Conservation (phyloP, 1,140 invertebrate genomes). For the Oncopodura yosiiana region DNA sequence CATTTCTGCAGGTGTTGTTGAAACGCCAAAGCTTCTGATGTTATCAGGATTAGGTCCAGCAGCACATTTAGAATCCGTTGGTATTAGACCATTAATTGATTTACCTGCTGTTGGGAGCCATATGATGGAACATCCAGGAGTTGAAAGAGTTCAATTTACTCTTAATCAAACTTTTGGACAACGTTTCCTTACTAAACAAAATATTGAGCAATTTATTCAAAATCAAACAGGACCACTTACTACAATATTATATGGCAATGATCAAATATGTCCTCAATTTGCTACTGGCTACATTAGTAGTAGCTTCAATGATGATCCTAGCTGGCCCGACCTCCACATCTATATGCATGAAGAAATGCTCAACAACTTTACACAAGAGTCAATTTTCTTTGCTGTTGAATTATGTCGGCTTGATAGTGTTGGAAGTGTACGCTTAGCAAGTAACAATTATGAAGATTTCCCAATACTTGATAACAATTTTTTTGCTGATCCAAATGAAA, state of each 20-base stretch:
- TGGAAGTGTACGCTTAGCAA: not conserved
- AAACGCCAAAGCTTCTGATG: conserved; percentile 67
- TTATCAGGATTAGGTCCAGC: conserved; percentile 70
- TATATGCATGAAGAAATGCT: conserved; percentile 1
- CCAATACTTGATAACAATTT: conserved; percentile 2
- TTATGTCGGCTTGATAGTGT: not conserved
- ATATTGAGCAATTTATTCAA: not conserved
- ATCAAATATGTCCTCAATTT: not conserved
- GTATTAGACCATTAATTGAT: conserved; percentile 38
- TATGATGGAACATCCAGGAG: conserved; percentile 74
- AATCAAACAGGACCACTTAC: conserved; percentile 10
- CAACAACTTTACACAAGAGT: not conserved
- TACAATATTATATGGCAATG: too few relatives aligned
- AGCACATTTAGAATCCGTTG: conserved; percentile 58
- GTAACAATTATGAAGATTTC: not conserved
- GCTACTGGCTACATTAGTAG: conserved; percentile 3
- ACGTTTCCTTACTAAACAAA: not conserved
- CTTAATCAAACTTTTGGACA: not conserved
- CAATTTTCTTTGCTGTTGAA: not conserved
- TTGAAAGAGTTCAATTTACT: conserved; percentile 48
- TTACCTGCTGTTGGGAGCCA: conserved; percentile 56
- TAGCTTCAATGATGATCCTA: not conserved
- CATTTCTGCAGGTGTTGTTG: conserved; percentile 58
- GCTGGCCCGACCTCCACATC: conserved; percentile 12
- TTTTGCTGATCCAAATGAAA: not conserved